A percentile compares a stretch with the other conserved stretches of the same genome.
These are phyloP conservation scores for Dendrocincla tyrannina DNA, from an alignment of 2,797 vertebrate genomes.

Conservation along the genomic window DNA sequence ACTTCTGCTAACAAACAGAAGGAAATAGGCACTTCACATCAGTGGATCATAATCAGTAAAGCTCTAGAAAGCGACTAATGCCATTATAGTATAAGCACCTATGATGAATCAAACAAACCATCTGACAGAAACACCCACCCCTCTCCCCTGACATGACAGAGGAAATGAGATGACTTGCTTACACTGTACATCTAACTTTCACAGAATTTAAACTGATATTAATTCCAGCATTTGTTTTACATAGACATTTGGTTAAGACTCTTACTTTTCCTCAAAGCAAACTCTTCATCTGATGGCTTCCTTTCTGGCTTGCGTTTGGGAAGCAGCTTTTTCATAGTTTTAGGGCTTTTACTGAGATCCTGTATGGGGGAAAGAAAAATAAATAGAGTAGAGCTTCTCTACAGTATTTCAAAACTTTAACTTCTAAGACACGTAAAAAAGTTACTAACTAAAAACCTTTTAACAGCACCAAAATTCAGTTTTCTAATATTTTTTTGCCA, in stretches of 20 bases:
- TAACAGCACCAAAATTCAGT: background rate
- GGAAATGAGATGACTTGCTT: background rate
- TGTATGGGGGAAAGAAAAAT: constrained; percentile 37
- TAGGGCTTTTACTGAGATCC: constrained; percentile 99
- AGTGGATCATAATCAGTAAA: background rate
- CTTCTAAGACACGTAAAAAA: background rate
- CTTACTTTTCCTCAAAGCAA: constrained; percentile 95
- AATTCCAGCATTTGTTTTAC: background rate
- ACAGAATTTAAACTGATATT: background rate
- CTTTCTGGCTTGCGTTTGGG: constrained; percentile 96
- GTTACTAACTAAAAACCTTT: background rate
- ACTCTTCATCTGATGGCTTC: constrained; percentile 97
- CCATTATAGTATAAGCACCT: fast-evolving
- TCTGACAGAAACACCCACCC: background rate
- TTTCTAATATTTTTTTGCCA: background rate
- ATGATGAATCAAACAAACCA: background rate
- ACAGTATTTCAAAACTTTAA: background rate
- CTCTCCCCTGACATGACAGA: background rate
- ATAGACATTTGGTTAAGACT: background rate
- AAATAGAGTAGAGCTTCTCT: background rate
- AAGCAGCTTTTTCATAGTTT: constrained; percentile 97
- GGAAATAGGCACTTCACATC: background rate
- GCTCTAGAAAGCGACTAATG: background rate
- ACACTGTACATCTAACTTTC: background rate
- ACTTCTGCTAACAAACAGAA: background rate